Conservation (phyloP, 1,140 invertebrate genomes). For the Lepidurus couesii region DNA sequence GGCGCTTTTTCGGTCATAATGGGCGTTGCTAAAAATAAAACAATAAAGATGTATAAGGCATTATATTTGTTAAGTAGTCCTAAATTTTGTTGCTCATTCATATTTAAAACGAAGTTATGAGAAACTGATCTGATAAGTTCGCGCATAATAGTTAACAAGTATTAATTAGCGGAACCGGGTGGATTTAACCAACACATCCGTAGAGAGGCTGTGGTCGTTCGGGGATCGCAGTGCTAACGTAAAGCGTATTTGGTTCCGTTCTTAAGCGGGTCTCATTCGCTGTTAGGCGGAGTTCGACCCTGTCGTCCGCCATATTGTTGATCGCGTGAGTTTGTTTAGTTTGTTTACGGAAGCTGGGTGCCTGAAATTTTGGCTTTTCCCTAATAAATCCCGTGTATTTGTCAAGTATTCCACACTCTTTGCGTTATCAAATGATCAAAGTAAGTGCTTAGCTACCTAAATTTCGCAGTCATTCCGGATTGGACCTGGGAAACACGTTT, state of each 20-base stretch:
- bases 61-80: no score
- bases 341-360: conserved; percentile 18
- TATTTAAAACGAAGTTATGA: no score
- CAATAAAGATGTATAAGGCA: no score
- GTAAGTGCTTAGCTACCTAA: not conserved
- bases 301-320: conserved; percentile 12
- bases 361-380: conserved; percentile 22
- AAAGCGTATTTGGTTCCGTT: not conserved
- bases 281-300: not conserved
- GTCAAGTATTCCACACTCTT: not conserved
- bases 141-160: no score
- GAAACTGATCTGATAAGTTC: no score
- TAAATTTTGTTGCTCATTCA: no score
- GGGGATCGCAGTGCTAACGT: not conserved
- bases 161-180: no score
- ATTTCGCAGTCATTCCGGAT: not conserved
- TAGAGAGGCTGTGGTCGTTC: not conserved
- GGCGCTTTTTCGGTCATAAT: no score
- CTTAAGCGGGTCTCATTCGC: not conserved
- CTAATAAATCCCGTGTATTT: conserved; percentile 1
- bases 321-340: conserved; percentile 22
- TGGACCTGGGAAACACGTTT: not conserved
- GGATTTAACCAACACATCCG: no score
- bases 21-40: no score
- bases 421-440: conserved; percentile 3